phyloP scores from a whole-genome alignment of 1,140 invertebrate species.

The Pinna nobilis region DNA sequence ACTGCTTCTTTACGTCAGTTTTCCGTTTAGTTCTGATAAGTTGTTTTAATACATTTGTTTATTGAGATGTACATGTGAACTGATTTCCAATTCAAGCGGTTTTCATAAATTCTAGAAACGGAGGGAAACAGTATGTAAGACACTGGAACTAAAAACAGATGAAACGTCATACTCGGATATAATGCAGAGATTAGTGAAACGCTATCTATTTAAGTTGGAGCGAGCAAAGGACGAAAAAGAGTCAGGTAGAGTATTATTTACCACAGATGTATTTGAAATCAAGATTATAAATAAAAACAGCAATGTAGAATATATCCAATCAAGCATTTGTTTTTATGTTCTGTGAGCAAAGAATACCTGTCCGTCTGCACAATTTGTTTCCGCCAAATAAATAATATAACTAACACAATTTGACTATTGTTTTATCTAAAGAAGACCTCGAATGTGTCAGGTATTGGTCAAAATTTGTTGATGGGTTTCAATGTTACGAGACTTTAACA shows the following conservation, averaged over 20 bases:
- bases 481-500: too few relatives aligned
- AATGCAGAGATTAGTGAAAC: slow-evolving; percentile 71
- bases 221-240: slow-evolving; percentile 71
- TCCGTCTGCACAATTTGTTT: too few relatives aligned
- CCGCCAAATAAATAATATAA: too few relatives aligned
- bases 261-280: background rate
- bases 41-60: slow-evolving; percentile 12
- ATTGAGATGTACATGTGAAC: too few relatives aligned
- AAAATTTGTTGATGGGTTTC: too few relatives aligned
- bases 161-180: slow-evolving; percentile 73
- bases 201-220: slow-evolving; percentile 73
- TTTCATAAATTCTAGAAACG: slow-evolving; percentile 67
- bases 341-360: too few relatives aligned
- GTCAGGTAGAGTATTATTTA: slow-evolving; percentile 35
- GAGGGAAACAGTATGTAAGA: slow-evolving; percentile 71
- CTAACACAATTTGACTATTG: background rate
- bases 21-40: background rate
- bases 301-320: background rate
- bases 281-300: background rate
- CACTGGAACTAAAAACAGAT: slow-evolving; percentile 67
- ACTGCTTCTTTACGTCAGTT: background rate
- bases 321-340: too few relatives aligned
- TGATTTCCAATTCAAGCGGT: too few relatives aligned
- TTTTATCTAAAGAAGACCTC: background rate
- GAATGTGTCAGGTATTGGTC: too few relatives aligned